A percentile compares a stretch with the other conserved stretches of the same genome.
Evolutionary conservation across 2,113 vertebrate genomes (phyloP).

Genomic region (Centropristis striata): DNA sequence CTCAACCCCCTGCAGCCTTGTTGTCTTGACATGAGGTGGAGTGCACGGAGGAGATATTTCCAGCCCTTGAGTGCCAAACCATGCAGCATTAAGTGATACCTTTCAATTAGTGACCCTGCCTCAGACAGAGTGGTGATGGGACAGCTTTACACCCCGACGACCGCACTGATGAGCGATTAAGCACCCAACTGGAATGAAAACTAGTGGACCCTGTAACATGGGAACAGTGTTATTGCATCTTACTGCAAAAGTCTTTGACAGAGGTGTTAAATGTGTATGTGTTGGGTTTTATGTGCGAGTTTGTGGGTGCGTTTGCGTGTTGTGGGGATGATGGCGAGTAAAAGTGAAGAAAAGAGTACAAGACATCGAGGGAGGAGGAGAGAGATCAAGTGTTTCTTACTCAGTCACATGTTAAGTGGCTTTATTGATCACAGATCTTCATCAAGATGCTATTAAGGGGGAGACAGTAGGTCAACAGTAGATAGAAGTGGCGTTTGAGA

Average conservation of each 20-base stretch:
- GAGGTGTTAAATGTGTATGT: slow-evolving; percentile 36
- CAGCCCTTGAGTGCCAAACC: slow-evolving; percentile 42
- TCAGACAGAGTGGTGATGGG: slow-evolving; percentile 12
- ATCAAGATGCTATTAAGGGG: slow-evolving; percentile 45
- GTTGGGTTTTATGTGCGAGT: slow-evolving; percentile 18
- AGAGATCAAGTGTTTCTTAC: slow-evolving; percentile 25
- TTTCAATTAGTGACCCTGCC: slow-evolving; percentile 59
- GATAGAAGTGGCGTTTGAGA: too few relatives aligned
- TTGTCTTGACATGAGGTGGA: slow-evolving; percentile 10
- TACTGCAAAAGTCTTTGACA: slow-evolving; percentile 12
- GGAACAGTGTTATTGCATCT: slow-evolving; percentile 23
- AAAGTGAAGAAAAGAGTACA: neutral
- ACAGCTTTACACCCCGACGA: slow-evolving; percentile 39
- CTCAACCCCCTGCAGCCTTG: neutral
- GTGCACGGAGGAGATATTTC: slow-evolving; percentile 27
- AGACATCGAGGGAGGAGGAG: slow-evolving; percentile 12
- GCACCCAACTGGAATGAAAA: slow-evolving; percentile 38
- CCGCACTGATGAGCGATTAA: slow-evolving; percentile 48
- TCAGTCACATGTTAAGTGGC: slow-evolving; percentile 61
- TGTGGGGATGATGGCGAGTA: neutral
- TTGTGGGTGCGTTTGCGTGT: slow-evolving; percentile 18
- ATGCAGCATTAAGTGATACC: slow-evolving; percentile 44
- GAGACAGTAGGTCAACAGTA: too few relatives aligned
- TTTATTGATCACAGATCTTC: slow-evolving; percentile 65
- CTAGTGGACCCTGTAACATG: slow-evolving; percentile 45